phyloP scores from a whole-genome alignment of 2,797 vertebrate species.

The Myotis pilosus region DNA sequence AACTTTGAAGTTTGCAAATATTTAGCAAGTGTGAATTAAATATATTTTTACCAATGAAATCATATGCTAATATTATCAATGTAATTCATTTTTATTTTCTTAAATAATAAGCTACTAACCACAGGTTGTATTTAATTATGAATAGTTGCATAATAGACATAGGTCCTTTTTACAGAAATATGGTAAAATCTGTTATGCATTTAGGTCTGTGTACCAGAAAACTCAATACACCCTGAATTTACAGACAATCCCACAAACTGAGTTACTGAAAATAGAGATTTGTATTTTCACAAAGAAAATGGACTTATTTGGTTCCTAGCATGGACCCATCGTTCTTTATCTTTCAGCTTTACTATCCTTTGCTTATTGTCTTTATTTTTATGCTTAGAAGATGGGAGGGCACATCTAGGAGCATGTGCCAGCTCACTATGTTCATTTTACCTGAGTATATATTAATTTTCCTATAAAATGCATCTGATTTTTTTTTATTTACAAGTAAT shows the following conservation, averaged over 20 bases:
- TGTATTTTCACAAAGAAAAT: background rate
- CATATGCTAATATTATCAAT: background rate
- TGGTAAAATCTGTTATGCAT: background rate
- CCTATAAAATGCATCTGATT: background rate
- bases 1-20: conserved; percentile 27
- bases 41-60: conserved; percentile 3
- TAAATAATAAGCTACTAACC: background rate
- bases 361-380: background rate
- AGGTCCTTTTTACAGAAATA: background rate
- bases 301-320: background rate
- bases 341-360: background rate
- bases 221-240: background rate
- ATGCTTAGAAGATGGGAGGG: background rate
- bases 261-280: background rate
- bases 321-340: background rate
- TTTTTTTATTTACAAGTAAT: background rate
- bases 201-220: background rate
- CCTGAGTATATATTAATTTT: background rate
- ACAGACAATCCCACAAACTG: background rate
- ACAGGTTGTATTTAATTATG: conserved; percentile 19
- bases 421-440: background rate
- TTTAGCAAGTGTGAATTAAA: conserved; percentile 19
- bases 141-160: background rate
- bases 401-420: background rate
- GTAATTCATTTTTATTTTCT: conserved; percentile 20